phyloP scores from a whole-genome alignment of 2,888 invertebrate genomes.

The Melanargia galathea region DNA sequence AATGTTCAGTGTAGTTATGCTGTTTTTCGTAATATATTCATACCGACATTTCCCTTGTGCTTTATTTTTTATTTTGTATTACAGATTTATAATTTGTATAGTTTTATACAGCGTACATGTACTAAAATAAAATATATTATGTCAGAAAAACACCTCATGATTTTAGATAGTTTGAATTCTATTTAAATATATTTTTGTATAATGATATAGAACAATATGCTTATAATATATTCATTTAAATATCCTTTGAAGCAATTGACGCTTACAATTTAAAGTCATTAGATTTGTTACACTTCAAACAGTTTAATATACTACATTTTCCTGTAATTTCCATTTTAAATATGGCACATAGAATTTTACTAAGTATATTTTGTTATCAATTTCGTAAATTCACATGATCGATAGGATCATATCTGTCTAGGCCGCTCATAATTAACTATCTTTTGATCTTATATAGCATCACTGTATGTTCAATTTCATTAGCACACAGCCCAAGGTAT shows the following conservation, averaged over 20 bases:
- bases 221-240: slow-evolving; percentile 20
- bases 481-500: neutral
- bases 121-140: slow-evolving; percentile 11
- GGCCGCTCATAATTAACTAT: slow-evolving; percentile 19
- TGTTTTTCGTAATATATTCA: neutral
- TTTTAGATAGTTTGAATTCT: slow-evolving; percentile 3
- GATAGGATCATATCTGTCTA: slow-evolving; percentile 5
- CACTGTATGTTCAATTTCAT: neutral
- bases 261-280: slow-evolving; percentile 23
- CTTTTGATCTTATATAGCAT: neutral
- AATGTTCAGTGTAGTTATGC: neutral
- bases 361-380: slow-evolving; percentile 26
- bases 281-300: slow-evolving; percentile 17
- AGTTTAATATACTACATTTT: slow-evolving; percentile 27
- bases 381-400: slow-evolving; percentile 21
- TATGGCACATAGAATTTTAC: slow-evolving; percentile 25
- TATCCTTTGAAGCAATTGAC: slow-evolving; percentile 31
- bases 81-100: neutral
- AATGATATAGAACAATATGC: slow-evolving; percentile 7
- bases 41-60: neutral
- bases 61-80: neutral
- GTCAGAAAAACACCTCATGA: slow-evolving; percentile 5
- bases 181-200: slow-evolving; percentile 12
- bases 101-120: neutral
- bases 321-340: slow-evolving; percentile 37